These are phyloP conservation scores for Cremastobaeus sp. DNA, from an alignment of 2,888 invertebrate genomes.

Conservation along the genomic window DNA sequence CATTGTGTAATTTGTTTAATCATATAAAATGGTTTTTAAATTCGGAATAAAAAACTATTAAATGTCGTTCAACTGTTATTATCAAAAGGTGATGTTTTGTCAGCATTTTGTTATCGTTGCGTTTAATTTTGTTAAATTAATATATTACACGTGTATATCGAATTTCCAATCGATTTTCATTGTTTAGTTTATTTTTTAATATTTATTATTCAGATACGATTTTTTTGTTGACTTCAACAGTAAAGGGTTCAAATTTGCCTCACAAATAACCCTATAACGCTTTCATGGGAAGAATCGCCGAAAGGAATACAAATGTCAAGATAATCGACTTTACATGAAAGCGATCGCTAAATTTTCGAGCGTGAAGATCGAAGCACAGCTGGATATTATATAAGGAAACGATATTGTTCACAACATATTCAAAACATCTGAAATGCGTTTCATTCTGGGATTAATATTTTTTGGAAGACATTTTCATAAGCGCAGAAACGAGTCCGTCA, in stretches of 20 bases:
- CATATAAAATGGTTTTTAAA: too few relatives aligned
- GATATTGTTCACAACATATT: slow-evolving; percentile 48
- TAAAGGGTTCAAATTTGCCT: slow-evolving; percentile 21
- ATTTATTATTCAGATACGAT: neutral
- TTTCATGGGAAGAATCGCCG: slow-evolving; percentile 33
- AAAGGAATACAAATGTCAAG: slow-evolving; percentile 46
- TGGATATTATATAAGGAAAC: slow-evolving; percentile 35
- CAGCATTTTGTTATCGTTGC: too few relatives aligned
- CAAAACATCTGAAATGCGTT: slow-evolving; percentile 32
- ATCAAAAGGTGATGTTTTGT: too few relatives aligned
- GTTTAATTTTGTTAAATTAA: too few relatives aligned
- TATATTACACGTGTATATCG: too few relatives aligned
- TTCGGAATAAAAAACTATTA: too few relatives aligned
- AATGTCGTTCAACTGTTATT: too few relatives aligned
- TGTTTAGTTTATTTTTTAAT: too few relatives aligned
- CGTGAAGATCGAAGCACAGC: slow-evolving; percentile 46
- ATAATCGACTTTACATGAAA: slow-evolving; percentile 59
- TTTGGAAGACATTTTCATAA: slow-evolving; percentile 33
- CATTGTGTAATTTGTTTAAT: too few relatives aligned
- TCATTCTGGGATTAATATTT: slow-evolving; percentile 38
- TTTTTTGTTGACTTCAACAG: neutral
- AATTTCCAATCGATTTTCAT: neutral
- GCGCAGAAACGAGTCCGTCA: slow-evolving; percentile 7
- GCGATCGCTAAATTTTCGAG: slow-evolving; percentile 37
- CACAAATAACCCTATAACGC: slow-evolving; percentile 4